Evolutionary conservation across 2,888 invertebrate species (phyloP).

Genomic region (Carpatolechia fugitivella): DNA sequence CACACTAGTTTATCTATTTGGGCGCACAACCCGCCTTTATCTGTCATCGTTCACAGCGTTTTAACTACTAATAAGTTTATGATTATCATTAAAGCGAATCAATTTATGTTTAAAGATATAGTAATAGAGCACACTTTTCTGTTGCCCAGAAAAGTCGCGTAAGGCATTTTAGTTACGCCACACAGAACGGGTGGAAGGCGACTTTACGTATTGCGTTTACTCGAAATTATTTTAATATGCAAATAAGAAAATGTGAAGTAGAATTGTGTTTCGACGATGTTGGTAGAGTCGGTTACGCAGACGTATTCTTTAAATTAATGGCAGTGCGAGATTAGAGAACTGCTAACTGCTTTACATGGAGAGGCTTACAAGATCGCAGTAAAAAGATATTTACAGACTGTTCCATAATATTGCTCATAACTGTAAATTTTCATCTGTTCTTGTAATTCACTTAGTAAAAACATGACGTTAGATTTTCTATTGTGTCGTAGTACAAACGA

Average conservation of each 20-base stretch:
- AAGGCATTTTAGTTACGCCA: slow-evolving; percentile 42
- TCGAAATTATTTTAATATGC: slow-evolving; percentile 79
- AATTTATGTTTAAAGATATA: slow-evolving; percentile 40
- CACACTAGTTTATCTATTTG: slow-evolving; percentile 79
- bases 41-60: slow-evolving; percentile 70
- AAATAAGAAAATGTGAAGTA: slow-evolving; percentile 78
- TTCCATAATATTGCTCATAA: neutral
- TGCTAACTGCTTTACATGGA: slow-evolving; percentile 78
- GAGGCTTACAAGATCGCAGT: slow-evolving; percentile 54
- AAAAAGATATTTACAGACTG: slow-evolving; percentile 1
- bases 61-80: slow-evolving; percentile 52
- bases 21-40: slow-evolving; percentile 77
- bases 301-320: slow-evolving; percentile 79
- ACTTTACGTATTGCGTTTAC: slow-evolving; percentile 75
- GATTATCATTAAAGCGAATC: slow-evolving; percentile 32
- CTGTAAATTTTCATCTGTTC: too few relatives aligned
- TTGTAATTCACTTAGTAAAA: too few relatives aligned
- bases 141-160: slow-evolving; percentile 35
- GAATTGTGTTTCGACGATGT: slow-evolving; percentile 75
- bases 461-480: too few relatives aligned
- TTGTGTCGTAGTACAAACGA: too few relatives aligned
- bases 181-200: slow-evolving; percentile 54
- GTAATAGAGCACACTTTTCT: slow-evolving; percentile 50
- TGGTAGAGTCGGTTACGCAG: slow-evolving; percentile 71
- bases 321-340: slow-evolving; percentile 75